These are phyloP conservation scores for Hozukius guyotensis DNA, from an alignment of 2,797 vertebrate genomes.

Conservation along the genomic window DNA sequence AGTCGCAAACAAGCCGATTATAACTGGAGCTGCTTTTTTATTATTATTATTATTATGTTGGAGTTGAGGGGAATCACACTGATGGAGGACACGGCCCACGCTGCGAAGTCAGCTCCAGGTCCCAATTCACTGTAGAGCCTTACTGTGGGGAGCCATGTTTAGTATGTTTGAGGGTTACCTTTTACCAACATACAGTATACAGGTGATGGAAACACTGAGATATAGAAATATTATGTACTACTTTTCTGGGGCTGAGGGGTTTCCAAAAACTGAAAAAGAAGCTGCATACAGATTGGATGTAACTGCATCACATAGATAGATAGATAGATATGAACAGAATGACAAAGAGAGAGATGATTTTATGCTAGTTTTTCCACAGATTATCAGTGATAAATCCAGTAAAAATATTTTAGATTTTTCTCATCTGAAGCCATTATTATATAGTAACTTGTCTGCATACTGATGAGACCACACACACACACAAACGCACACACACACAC, in stretches of 20 bases:
- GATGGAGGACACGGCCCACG: conserved; percentile 30
- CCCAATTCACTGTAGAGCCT: conserved; percentile 12
- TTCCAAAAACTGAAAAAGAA: background rate
- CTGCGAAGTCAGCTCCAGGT: conserved; percentile 34
- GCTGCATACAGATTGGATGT: background rate
- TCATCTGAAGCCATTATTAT: background rate
- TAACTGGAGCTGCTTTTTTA: conserved; percentile 3
- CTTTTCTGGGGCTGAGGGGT: background rate
- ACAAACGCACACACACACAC: background rate
- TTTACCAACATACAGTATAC: background rate
- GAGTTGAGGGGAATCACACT: conserved; percentile 15
- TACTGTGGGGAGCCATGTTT: conserved; percentile 28
- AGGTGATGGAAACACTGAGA: background rate
- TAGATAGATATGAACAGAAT: background rate
- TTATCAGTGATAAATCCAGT: background rate
- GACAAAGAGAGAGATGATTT: background rate
- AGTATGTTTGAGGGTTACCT: conserved; percentile 14
- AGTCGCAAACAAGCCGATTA: conserved; percentile 53
- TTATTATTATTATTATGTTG: background rate
- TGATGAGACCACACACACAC: background rate
- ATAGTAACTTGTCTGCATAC: background rate
- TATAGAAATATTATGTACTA: background rate
- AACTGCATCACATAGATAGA: conserved; percentile 1
- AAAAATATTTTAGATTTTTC: background rate
- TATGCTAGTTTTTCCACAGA: background rate